These are phyloP conservation scores for Ailurus styani DNA, from an alignment of 2,113 vertebrate genomes.

Conservation along the genomic window DNA sequence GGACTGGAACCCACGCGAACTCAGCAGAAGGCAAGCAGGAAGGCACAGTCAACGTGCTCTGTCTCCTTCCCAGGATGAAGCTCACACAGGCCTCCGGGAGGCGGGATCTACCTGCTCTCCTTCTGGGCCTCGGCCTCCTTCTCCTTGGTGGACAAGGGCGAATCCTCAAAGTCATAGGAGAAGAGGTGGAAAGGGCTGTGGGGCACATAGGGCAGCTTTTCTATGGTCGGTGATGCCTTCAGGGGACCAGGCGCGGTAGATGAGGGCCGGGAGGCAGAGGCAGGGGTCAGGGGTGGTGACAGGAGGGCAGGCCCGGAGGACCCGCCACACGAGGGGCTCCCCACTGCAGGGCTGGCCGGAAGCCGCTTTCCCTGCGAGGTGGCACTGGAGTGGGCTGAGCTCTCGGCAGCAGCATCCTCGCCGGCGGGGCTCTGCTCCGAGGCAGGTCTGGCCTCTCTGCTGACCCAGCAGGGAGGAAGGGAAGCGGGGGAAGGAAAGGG, in stretches of 20 bases:
- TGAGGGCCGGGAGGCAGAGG: slow-evolving; percentile 23
- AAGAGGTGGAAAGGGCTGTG: slow-evolving; percentile 95
- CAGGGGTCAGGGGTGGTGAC: slow-evolving; percentile 63
- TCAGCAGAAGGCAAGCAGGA: not conserved
- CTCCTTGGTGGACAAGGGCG: slow-evolving; percentile 78
- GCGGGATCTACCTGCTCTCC: slow-evolving; percentile 85
- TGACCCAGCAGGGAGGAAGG: not conserved
- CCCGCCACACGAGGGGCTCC: slow-evolving; percentile 29
- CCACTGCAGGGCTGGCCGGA: slow-evolving; percentile 15
- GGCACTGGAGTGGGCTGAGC: slow-evolving; percentile 62
- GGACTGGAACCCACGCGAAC: not conserved
- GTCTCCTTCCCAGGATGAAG: not conserved
- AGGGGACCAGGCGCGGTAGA: slow-evolving; percentile 75
- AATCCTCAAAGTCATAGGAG: slow-evolving; percentile 89
- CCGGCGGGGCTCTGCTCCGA: not conserved
- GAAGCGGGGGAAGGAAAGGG: not conserved
- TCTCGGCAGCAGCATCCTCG: slow-evolving; percentile 47
- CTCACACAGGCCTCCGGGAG: not conserved
- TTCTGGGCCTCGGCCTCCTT: slow-evolving; percentile 82
- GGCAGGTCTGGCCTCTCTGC: slow-evolving; percentile 59
- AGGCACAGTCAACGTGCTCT: not conserved
- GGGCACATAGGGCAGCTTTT: slow-evolving; percentile 91
- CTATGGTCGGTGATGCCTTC: slow-evolving; percentile 79
- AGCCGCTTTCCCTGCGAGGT: slow-evolving; percentile 61
- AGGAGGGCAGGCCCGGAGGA: slow-evolving; percentile 66